Base-by-base conservation (phyloP, 2,888 invertebrate species). In the Zygothrica quintamaculata region DNA sequence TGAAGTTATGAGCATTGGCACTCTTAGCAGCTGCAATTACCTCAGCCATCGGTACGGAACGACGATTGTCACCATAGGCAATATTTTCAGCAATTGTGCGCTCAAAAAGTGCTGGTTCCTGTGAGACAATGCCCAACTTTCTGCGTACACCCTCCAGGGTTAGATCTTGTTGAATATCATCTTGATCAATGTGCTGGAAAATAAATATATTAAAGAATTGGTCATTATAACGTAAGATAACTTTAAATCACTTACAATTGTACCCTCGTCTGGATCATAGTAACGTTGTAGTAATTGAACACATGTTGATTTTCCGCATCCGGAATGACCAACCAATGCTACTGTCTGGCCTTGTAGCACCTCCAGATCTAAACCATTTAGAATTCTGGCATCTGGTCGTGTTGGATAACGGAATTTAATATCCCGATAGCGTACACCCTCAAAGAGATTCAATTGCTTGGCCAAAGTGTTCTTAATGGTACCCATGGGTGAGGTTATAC, bases 61-160 rank as follows among this genome's bases (percentile, higher is more conserved):
- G 91, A 0, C 92, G 92, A 88, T 95, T 96, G 90, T 96, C 96
- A 0, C 97, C 97, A 87, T 97, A 97, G 0, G 95, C 95, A 80
- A 98, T 97, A 89, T 97, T 97, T 84, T 97, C 96, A 0, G 93
- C 93, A 43, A 97, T 96, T 42, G 94, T 94, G 39, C 95, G 93
- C 87, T 96, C 95, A 89, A 97, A 97, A 0, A 97, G 92, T 0
- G 95, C 93, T 0, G 96, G 97, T 87, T 97, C 97, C 89, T 97
- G 97, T 0, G 96, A 95, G 4, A 97, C 94, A 37, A 97, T 94
- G 44, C 96, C 96, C 52, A 97, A 92, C 89, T 95, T 95, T 8
- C 93, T 92, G 0, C 97, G 92, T 1, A 96, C 91, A 55, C 94
- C 94, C 0, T 92, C 87, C 9, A 96, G 88, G 1, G 95, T 94